Base-by-base conservation (phyloP, 2,113 vertebrate genomes). In the Percina caprodes region DNA sequence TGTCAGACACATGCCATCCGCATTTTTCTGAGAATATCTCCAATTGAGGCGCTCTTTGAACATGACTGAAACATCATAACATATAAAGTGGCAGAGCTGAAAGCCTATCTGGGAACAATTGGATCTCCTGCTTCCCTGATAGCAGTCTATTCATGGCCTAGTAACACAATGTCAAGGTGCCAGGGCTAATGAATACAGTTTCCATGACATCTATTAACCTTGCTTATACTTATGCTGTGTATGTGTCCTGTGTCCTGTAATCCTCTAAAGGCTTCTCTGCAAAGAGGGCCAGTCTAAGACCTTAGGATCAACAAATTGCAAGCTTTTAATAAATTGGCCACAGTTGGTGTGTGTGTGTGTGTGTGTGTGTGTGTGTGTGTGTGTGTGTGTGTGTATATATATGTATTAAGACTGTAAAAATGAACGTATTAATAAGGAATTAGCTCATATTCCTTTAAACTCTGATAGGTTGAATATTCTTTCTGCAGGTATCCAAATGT, bases 1-100 rank as follows among this genome's bases (percentile, higher is more conserved):
- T 93, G 92, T 95, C 93, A 93, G 87, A 92, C 89, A 89, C 72
- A 80, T 89, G 90, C 83, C 90, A 91, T 93, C 83, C 85, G 65
- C 90, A 91, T 94, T 83, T 92, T 83, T 84, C 67, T 77, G 74
- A 79, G 84, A 70, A 59, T 69, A 85, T 89, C 71, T 93, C 75
- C 58, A 66, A 81, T 60, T 73, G 85, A 84, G 70, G 35, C 45
- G 18, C 24, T 77, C 49, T 81, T 69, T 84, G 84, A 91, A 85
- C 84, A 72, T 89, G 92, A 94, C 88, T 91, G 92, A 94, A 93
- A 89, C 90, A 88, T 92, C 75, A 77, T 82, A 82, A 86, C 74
- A 87, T 71, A 68, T 69, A 71, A 82, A 87, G 80, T 82, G 87
- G 85, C 83, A 83, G 79, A 79, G 88, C 79, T 68, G 79, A 84